These are phyloP conservation scores for Strigops habroptila DNA, from an alignment of 2,113 vertebrate species.

Conservation along the genomic window DNA sequence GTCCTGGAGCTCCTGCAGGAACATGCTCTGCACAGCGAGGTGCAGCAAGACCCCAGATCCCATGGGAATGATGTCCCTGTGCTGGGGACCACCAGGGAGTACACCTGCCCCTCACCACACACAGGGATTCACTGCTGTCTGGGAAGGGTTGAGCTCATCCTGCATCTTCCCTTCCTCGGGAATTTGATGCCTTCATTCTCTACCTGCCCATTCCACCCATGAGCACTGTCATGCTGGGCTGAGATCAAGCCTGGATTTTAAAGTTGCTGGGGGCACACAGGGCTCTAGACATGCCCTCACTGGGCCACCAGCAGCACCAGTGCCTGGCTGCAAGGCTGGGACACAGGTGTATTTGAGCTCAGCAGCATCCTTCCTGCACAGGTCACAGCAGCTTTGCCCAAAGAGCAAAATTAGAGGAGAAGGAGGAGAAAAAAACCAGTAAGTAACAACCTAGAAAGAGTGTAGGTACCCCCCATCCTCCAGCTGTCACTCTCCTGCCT, in stretches of 20 bases:
- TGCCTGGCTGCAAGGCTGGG: not conserved
- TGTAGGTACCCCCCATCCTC: not conserved
- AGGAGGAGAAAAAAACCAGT: accelerated
- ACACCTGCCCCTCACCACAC: not conserved
- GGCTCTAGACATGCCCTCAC: not conserved
- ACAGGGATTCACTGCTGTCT: not conserved
- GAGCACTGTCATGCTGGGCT: accelerated
- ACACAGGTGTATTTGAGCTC: not conserved
- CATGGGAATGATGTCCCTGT: not conserved
- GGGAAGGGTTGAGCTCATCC: not conserved
- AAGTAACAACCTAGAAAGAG: not conserved
- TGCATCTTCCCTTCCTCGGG: not conserved
- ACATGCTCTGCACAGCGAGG: not conserved
- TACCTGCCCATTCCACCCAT: accelerated
- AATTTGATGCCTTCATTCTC: not conserved
- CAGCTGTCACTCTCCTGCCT: not conserved
- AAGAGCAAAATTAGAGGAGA: not conserved
- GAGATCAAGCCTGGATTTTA: not conserved
- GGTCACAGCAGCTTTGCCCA: not conserved
- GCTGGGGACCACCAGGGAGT: accelerated
- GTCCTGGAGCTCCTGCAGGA: not conserved
- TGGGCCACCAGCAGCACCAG: not conserved
- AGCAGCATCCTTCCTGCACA: not conserved
- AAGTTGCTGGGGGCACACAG: not conserved
- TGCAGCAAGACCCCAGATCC: accelerated